A percentile compares a stretch with the other conserved stretches of the same genome.
Evolutionary conservation across 92 coral and sea anemone species (phyloP).

Genomic region (Bergia puertoricense): DNA sequence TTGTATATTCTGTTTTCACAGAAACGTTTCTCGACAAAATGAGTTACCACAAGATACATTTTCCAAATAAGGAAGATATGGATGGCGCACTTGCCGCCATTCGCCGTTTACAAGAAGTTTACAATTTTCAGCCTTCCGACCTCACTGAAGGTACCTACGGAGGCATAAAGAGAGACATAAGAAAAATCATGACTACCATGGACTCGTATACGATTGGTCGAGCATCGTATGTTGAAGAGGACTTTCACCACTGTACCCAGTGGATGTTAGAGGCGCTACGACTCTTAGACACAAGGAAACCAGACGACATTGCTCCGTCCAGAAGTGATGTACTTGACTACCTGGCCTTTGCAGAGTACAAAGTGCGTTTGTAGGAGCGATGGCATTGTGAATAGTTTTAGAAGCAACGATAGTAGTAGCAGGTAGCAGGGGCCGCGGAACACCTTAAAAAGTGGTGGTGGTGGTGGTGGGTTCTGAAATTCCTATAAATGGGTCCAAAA

Average conservation of each 20-base stretch:
- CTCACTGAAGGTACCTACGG: conserved; percentile 83
- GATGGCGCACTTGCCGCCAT: conserved; percentile 91
- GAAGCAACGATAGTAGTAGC: neutral
- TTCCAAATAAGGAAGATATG: conserved; percentile 75
- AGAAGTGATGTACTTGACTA: conserved; percentile 79
- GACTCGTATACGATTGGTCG: conserved; percentile 90
- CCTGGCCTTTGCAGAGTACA: conserved; percentile 84
- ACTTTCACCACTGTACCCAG: conserved; percentile 63
- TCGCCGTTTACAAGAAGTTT: conserved; percentile 87
- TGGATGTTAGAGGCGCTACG: conserved; percentile 96
- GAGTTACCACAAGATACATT: conserved; percentile 50
- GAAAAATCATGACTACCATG: conserved; percentile 58
- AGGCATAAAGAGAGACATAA: conserved; percentile 27
- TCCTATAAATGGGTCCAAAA: too few species aligned
- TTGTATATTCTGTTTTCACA: conserved; percentile 13
- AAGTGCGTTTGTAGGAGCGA: conserved; percentile 49
- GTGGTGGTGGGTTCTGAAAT: too few species aligned
- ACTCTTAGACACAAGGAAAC: conserved; percentile 61
- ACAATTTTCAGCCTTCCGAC: conserved; percentile 77
- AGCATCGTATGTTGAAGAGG: conserved; percentile 63
- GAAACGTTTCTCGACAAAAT: conserved; percentile 68
- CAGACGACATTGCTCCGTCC: conserved; percentile 45
- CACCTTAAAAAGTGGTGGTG: too few species aligned
- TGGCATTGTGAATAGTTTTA: neutral
- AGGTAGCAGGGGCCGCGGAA: neutral